A percentile compares a stretch with the other conserved stretches of the same genome.
These are phyloP conservation scores for Poecilia picta DNA, from an alignment of 2,797 vertebrate genomes.

Conservation along the genomic window DNA sequence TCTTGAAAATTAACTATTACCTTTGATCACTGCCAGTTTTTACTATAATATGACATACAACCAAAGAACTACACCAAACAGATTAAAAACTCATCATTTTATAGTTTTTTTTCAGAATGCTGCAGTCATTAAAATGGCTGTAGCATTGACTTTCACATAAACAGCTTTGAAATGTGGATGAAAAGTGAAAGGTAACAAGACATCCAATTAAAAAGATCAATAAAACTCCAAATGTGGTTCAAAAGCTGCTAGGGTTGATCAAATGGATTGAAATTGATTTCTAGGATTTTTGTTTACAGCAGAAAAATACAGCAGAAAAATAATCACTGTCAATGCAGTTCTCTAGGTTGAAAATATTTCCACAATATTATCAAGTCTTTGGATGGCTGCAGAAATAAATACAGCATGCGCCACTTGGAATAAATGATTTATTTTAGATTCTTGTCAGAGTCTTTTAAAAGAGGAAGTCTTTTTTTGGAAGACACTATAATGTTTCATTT, in stretches of 20 bases:
- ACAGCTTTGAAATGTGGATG: background rate
- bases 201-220: background rate
- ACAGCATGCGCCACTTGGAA: background rate
- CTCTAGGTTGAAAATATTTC: background rate
- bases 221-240: background rate
- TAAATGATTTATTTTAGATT: background rate
- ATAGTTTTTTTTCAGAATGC: background rate
- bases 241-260: background rate
- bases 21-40: background rate
- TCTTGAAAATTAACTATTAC: background rate
- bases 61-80: background rate
- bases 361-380: background rate
- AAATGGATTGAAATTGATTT: background rate
- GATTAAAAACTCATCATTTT: background rate
- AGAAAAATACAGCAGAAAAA: background rate
- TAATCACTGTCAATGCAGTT: background rate
- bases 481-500: constrained; percentile 15
- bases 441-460: background rate
- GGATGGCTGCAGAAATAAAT: background rate
- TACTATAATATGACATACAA: background rate
- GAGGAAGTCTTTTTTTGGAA: background rate
- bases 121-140: background rate
- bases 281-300: background rate
- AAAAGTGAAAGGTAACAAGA: background rate
- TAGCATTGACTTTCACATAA: background rate